phyloP scores from a whole-genome alignment of 2,888 invertebrate species.

The Himalopsyche anomala region DNA sequence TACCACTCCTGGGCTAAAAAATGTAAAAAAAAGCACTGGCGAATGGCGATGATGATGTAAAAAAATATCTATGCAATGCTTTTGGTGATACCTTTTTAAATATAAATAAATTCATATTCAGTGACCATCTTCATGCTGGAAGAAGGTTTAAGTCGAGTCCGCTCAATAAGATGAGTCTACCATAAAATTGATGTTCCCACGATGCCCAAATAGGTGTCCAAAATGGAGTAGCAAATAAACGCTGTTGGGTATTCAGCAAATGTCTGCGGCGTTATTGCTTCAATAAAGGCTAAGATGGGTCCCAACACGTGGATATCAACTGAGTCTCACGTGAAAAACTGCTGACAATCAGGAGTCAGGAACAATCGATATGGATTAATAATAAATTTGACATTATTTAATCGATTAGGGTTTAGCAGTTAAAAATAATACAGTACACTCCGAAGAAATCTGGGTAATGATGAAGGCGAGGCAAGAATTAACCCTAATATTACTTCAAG shows the following conservation, averaged over 20 bases:
- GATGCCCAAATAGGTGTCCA: slow-evolving; percentile 21
- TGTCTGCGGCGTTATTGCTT: slow-evolving; percentile 35
- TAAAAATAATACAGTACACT: too few species aligned
- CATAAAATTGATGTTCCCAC: slow-evolving; percentile 37
- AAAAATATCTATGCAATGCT: too few species aligned
- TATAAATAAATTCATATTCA: neutral
- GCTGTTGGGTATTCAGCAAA: slow-evolving; percentile 36
- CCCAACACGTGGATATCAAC: slow-evolving; percentile 31
- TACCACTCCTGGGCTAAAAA: too few species aligned
- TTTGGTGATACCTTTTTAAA: neutral
- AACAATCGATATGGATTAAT: neutral
- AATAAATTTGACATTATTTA: too few species aligned
- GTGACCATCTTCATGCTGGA: neutral
- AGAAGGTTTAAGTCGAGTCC: neutral
- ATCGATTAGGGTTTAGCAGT: too few species aligned
- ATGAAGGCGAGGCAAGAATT: too few species aligned
- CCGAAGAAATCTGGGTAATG: too few species aligned
- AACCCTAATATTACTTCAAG: too few species aligned
- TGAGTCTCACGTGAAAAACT: slow-evolving; percentile 29
- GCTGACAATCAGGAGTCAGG: neutral
- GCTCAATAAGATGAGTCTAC: slow-evolving; percentile 23
- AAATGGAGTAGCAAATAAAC: slow-evolving; percentile 12
- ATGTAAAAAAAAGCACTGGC: too few species aligned
- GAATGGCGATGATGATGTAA: too few species aligned
- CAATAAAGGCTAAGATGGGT: slow-evolving; percentile 38